A percentile compares a stretch with the other conserved stretches of the same genome.
phyloP scores from a whole-genome alignment of 1,140 invertebrate genomes.

The Sitophilus oryzae region DNA sequence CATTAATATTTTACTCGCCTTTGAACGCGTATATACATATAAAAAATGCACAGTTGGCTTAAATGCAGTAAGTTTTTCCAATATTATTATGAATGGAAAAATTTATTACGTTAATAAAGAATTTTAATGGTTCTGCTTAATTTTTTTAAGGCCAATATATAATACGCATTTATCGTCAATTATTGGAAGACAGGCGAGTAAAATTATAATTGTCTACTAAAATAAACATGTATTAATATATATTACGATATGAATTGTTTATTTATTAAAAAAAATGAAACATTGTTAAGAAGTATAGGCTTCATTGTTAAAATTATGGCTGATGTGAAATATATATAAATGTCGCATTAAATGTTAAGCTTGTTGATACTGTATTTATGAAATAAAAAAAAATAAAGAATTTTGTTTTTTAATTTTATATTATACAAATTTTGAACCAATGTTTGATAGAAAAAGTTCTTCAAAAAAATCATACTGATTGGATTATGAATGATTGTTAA shows the following conservation, averaged over 20 bases:
- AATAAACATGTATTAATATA: background rate
- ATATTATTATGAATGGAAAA: no score
- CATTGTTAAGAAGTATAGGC: conserved; percentile 4
- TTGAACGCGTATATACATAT: background rate
- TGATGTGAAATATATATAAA: conserved; percentile 18
- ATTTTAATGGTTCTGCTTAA: no score
- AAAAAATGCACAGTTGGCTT: background rate
- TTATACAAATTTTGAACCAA: no score
- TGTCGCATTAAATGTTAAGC: conserved; percentile 31
- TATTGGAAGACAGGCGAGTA: no score
- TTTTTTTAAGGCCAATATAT: no score
- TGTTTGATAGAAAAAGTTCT: no score
- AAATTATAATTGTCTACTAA: no score
- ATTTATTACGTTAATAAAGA: no score
- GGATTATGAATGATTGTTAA: no score
- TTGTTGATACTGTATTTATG: conserved; percentile 29
- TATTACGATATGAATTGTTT: background rate
- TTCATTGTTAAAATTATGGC: conserved; percentile 17
- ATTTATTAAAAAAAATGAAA: background rate
- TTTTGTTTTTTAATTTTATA: conserved; percentile 4
- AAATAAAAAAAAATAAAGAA: conserved; percentile 22
- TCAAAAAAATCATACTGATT: no score
- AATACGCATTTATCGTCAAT: no score
- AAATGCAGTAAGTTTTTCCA: no score
- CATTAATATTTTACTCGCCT: background rate